Conservation (phyloP, 1,140 invertebrate species). For the Meloidogyne hapla region DNA sequence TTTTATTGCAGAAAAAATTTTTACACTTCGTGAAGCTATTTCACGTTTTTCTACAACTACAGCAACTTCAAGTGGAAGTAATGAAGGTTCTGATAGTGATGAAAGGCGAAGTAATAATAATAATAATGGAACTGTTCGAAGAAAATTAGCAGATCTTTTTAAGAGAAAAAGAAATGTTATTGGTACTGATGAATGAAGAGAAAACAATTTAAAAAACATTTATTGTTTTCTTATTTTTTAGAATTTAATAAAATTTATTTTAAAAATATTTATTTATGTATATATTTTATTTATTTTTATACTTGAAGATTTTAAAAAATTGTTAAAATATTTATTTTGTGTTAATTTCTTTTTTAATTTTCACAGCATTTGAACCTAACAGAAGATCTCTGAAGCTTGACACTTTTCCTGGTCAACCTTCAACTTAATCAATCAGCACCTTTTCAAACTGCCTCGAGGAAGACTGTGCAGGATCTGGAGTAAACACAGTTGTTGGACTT, state of each 20-base stretch:
- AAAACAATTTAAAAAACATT: not conserved
- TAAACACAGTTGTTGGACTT: too few species aligned
- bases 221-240: not conserved
- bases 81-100: not conserved
- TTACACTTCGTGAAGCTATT: constrained; percentile 15
- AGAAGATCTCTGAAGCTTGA: too few species aligned
- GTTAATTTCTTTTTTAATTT: not conserved
- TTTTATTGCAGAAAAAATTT: constrained; percentile 19
- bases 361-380: too few species aligned
- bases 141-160: constrained; percentile 22
- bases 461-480: too few species aligned
- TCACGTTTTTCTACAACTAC: not conserved
- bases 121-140: not conserved
- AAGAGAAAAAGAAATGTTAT: not conserved
- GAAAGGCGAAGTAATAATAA: not conserved
- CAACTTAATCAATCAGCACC: too few species aligned
- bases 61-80: not conserved
- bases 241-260: not conserved
- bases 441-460: too few species aligned
- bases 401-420: too few species aligned
- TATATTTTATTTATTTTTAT: too few species aligned
- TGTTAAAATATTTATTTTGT: not conserved
- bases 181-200: not conserved
- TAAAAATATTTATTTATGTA: too few species aligned
- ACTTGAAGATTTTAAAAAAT: not conserved